Evolutionary conservation across 2,113 vertebrate species (phyloP).

Genomic region (Coturnix japonica): DNA sequence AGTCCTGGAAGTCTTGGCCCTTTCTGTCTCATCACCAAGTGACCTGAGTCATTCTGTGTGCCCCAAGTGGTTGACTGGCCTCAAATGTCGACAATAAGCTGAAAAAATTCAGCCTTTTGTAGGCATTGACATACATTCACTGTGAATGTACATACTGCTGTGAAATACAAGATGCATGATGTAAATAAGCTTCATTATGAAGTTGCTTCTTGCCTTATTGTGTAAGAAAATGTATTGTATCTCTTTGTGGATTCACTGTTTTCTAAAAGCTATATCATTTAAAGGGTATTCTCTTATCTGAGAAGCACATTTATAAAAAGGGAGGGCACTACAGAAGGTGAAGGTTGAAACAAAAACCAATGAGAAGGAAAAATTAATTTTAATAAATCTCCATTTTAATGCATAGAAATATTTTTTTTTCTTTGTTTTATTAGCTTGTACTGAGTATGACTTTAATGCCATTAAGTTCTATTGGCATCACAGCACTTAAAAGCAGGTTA

Average conservation of each 20-base stretch:
- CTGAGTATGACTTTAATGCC: not conserved
- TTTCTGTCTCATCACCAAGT: not conserved
- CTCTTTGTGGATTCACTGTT: not conserved
- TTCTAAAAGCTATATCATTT: not conserved
- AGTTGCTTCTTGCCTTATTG: not conserved
- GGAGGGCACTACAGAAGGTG: not conserved
- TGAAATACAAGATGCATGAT: not conserved
- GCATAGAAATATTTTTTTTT: not conserved
- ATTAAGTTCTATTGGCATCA: not conserved
- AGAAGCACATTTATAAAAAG: not conserved
- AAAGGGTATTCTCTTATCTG: not conserved
- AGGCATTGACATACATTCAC: not conserved
- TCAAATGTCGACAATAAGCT: not conserved
- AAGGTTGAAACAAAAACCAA: not conserved
- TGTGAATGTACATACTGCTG: not conserved
- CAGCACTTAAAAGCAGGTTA: not conserved
- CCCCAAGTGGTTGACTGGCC: not conserved
- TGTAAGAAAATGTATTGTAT: not conserved
- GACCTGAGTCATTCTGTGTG: not conserved
- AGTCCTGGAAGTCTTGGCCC: not conserved
- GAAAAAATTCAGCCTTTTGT: not conserved
- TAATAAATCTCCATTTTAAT: not conserved
- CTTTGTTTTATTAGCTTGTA: not conserved
- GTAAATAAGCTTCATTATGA: not conserved
- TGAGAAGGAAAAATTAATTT: not conserved